phyloP scores from a whole-genome alignment of 2,888 invertebrate species.

The Aphodius sticticus region DNA sequence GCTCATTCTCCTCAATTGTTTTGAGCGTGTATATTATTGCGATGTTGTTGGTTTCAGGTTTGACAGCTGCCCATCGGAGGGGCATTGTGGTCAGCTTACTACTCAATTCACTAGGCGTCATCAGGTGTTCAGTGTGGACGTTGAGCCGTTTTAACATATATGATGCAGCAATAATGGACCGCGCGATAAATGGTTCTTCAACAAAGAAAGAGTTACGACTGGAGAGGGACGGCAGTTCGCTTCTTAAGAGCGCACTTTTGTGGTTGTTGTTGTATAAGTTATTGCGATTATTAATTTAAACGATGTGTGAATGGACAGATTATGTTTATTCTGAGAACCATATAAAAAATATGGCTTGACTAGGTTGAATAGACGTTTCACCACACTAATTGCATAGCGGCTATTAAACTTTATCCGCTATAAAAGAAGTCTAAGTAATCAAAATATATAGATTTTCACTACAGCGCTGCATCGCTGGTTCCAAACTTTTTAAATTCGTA shows the following conservation, averaged over 20 bases:
- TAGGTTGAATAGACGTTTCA: not conserved
- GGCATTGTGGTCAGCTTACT: conserved; percentile 9
- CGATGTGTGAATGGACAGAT: not conserved
- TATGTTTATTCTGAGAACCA: not conserved
- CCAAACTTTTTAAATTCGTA: too few relatives aligned
- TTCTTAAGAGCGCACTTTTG: not conserved
- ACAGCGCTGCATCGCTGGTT: too few relatives aligned
- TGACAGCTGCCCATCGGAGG: conserved; percentile 22
- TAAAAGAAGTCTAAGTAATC: too few relatives aligned
- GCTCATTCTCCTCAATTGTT: too few relatives aligned
- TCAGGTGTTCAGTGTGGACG: not conserved
- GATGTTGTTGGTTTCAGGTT: conserved; percentile 13
- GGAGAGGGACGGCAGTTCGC: not conserved
- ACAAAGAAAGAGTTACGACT: conserved; percentile 4
- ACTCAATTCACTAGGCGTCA: conserved; percentile 21
- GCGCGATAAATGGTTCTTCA: not conserved
- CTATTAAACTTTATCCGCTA: too few relatives aligned
- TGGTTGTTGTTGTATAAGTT: not conserved
- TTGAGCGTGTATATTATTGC: not conserved
- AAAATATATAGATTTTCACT: too few relatives aligned
- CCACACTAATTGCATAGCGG: too few relatives aligned
- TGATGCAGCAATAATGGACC: not conserved
- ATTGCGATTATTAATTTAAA: conserved; percentile 4
- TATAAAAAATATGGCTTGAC: not conserved
- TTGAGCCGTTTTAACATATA: not conserved